These are phyloP conservation scores for Cerastis leucographa DNA, from an alignment of 2,888 invertebrate genomes.

Conservation along the genomic window DNA sequence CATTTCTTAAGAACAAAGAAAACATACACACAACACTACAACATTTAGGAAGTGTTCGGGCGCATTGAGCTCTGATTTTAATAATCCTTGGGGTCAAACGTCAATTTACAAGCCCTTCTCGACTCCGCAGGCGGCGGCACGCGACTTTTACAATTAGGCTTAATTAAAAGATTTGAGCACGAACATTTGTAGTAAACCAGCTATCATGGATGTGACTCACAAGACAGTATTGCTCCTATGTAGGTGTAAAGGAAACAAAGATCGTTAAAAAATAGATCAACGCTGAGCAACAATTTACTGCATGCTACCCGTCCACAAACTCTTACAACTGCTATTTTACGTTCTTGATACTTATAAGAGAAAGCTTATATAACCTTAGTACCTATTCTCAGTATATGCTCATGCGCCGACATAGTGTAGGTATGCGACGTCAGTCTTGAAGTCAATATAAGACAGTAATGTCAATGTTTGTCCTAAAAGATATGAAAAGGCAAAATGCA, in stretches of 20 bases:
- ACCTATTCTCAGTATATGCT: background rate
- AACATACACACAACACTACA: conserved; percentile 48
- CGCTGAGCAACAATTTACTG: conserved; percentile 32
- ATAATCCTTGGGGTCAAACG: conserved; percentile 83
- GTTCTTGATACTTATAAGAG: background rate
- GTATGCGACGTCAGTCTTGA: conserved; percentile 10
- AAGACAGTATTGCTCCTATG: conserved; percentile 59
- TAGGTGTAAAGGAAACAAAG: conserved; percentile 61
- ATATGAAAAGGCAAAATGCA: conserved; percentile 38
- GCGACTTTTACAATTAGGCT: conserved; percentile 78
- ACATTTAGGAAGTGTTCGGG: conserved; percentile 40
- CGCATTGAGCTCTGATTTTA: conserved; percentile 76
- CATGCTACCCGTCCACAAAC: conserved; percentile 22
- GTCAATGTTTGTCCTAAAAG: conserved; percentile 24
- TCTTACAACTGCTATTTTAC: background rate
- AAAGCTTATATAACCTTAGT: conserved; percentile 8
- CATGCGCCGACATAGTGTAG: conserved; percentile 8
- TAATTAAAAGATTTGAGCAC: conserved; percentile 80
- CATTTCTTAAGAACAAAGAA: conserved; percentile 50
- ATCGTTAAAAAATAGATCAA: conserved; percentile 57
- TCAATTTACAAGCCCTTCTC: conserved; percentile 78
- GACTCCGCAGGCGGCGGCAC: conserved; percentile 63
- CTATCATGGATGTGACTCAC: conserved; percentile 68
- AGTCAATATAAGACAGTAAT: conserved; percentile 33
- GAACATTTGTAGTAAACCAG: conserved; percentile 66